Evolutionary conservation across 2,113 vertebrate genomes (phyloP).

Genomic region (Hippotragus niger): DNA sequence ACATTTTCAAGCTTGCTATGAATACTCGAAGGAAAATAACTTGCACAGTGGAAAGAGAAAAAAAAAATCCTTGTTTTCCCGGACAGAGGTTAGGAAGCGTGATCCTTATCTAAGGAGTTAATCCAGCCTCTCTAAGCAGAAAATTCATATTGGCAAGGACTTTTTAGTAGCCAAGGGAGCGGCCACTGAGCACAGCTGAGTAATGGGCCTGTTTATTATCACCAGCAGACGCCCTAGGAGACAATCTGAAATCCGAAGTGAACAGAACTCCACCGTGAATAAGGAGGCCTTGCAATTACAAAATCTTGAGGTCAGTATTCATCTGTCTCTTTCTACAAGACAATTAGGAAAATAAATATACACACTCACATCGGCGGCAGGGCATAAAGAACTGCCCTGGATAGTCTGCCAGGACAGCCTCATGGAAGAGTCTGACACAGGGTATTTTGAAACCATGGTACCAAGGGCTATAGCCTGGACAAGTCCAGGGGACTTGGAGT

Average conservation of each 20-base stretch:
- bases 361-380: not conserved
- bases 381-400: not conserved
- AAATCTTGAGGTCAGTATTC: not conserved
- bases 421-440: not conserved
- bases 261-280: slow-evolving; percentile 2
- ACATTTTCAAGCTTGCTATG: not conserved
- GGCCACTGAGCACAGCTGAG: not conserved
- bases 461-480: not conserved
- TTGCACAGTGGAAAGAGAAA: not conserved
- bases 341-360: not conserved
- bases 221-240: not conserved
- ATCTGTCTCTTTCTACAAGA: not conserved
- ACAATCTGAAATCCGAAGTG: not conserved
- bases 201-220: not conserved
- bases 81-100: slow-evolving; percentile 15
- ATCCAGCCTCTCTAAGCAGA: not conserved
- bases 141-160: not conserved
- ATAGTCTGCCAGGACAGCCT: not conserved
- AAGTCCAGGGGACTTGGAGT: not conserved
- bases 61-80: not conserved
- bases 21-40: not conserved
- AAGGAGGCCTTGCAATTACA: not conserved
- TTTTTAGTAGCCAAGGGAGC: not conserved
- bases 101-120: slow-evolving; percentile 33
- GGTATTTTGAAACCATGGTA: not conserved